Conservation (phyloP, 2,888 invertebrate species). For the Adelognathus sp. region DNA sequence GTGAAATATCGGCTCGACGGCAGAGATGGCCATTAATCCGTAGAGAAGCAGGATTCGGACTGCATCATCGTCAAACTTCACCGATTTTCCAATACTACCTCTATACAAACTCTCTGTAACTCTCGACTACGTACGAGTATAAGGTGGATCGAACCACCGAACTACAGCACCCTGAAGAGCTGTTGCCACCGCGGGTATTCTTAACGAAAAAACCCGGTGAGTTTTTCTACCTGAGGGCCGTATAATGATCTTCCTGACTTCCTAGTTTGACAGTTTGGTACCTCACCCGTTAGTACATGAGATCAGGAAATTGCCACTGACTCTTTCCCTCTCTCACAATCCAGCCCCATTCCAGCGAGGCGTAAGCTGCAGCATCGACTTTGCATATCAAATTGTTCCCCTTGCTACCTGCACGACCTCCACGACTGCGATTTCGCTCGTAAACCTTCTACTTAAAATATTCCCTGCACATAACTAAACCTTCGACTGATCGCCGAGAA, state of each 20-base stretch:
- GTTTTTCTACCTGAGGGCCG: background rate
- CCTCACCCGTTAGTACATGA: background rate
- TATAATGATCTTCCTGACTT: background rate
- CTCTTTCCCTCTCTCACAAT: constrained; percentile 15
- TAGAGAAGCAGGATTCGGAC: constrained; percentile 1
- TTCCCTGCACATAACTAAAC: constrained; percentile 25
- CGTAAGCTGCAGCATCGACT: constrained; percentile 21
- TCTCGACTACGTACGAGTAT: no score
- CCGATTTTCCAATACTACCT: constrained; percentile 27
- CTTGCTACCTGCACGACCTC: constrained; percentile 38
- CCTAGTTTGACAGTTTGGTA: background rate
- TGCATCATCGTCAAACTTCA: constrained; percentile 12
- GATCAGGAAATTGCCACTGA: background rate
- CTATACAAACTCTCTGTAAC: constrained; percentile 2
- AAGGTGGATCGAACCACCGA: background rate
- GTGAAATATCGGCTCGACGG: constrained; percentile 63
- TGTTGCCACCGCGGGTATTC: background rate
- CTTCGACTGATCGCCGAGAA: constrained; percentile 40
- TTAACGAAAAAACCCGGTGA: background rate
- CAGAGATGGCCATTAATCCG: constrained; percentile 65
- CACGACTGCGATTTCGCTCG: constrained; percentile 39
- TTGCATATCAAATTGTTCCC: constrained; percentile 53
- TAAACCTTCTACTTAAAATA: constrained; percentile 55
- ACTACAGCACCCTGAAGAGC: background rate
- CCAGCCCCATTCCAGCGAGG: constrained; percentile 18